These are phyloP conservation scores for Chironomus tepperi DNA, from an alignment of 1,140 invertebrate species.

Conservation along the genomic window DNA sequence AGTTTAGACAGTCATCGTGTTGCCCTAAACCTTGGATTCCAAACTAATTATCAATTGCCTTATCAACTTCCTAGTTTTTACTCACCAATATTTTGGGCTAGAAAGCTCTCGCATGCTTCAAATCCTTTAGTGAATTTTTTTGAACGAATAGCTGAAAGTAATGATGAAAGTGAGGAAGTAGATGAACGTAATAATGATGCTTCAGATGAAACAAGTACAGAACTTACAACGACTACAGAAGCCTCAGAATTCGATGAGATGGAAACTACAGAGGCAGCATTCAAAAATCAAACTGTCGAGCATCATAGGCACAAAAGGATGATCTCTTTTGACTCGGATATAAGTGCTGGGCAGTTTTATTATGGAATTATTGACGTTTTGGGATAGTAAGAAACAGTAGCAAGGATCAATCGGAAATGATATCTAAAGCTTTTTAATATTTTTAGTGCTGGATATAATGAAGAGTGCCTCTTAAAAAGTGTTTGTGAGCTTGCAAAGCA, in stretches of 20 bases:
- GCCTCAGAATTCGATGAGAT: background rate
- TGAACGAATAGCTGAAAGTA: background rate
- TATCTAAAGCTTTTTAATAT: conserved; percentile 28
- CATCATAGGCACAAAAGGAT: background rate
- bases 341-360: conserved; percentile 37
- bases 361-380: conserved; percentile 30
- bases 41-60: background rate
- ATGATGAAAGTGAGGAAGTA: background rate
- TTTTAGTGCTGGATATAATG: conserved; percentile 32
- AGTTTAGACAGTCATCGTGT: background rate
- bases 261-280: background rate
- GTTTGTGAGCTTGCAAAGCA: conserved; percentile 36
- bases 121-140: background rate
- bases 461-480: conserved; percentile 33
- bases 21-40: background rate
- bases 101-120: background rate
- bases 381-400: conserved; percentile 25
- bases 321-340: conserved; percentile 30
- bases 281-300: background rate
- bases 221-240: background rate
- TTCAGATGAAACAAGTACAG: background rate
- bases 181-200: background rate
- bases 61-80: background rate
- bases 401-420: conserved; percentile 15
- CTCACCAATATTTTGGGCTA: background rate